Conservation (phyloP, 2,888 invertebrate species). For the Branchipolynoe longqiensis region DNA sequence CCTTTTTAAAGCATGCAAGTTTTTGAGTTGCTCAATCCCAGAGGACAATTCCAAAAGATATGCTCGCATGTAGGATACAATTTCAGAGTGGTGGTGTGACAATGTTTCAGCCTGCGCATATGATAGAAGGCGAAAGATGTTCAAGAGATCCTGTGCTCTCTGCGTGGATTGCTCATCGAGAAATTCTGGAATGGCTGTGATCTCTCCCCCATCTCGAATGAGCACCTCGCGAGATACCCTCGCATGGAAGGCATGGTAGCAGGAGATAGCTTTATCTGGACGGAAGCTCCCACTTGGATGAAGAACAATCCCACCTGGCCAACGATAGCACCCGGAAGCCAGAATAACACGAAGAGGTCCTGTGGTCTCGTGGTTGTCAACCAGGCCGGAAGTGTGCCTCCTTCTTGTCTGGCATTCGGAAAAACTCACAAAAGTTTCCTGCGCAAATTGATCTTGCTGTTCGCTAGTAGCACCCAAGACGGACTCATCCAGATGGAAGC, state of each 20-base stretch:
- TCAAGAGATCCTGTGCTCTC: not conserved
- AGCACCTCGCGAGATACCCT: slow-evolving; percentile 25
- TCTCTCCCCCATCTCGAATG: not conserved
- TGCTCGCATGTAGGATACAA: not conserved
- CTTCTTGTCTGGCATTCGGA: not conserved
- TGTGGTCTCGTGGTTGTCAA: slow-evolving; percentile 23
- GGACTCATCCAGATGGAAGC: slow-evolving; percentile 2
- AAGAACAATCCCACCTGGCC: slow-evolving; percentile 9
- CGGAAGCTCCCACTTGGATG: not conserved
- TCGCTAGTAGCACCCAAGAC: not conserved
- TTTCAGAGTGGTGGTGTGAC: not conserved
- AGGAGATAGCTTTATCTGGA: not conserved
- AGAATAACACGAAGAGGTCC: slow-evolving; percentile 23
- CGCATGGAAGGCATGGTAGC: slow-evolving; percentile 17
- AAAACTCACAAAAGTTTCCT: not conserved
- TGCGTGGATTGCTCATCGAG: not conserved
- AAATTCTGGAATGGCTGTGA: not conserved
- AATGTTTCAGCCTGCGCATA: not conserved
- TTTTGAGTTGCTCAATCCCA: not conserved
- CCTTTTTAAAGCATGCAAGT: not conserved
- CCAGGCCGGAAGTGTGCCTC: not conserved
- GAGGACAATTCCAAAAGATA: not conserved
- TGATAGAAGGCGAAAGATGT: not conserved
- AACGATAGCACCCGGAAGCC: not conserved
- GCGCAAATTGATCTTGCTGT: not conserved